Base-by-base conservation (phyloP, 2,797 vertebrate genomes). In the Natrix natrix region DNA sequence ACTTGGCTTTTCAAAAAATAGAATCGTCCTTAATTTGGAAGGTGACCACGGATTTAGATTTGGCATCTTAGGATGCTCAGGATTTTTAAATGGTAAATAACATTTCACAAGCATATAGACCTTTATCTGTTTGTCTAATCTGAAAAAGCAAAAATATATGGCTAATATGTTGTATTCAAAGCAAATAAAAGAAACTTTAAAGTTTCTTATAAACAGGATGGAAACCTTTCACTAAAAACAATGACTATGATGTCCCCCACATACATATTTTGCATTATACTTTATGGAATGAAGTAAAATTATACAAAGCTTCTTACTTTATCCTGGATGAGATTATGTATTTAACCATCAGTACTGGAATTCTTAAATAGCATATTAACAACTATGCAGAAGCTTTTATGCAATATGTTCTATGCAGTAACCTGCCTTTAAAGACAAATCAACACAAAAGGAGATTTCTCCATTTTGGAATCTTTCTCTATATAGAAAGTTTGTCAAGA, bases 11-110 rank as follows among this genome's bases (percentile, higher is more conserved):
- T 95, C 93, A 55, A 93, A 90, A 63, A 95, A 92, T 3, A 87
- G 54, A 92, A 95, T 69, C 87, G 90, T 92, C 74, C 88, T 83
- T 91, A 94, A 91, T 55, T 63, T n/a, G 17, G 22, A 89, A 95
- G 74, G 0, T 37, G 83, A 91, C 90, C 2, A 1, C 12, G 94
- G 92, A 95, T 90, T 95, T 93, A 93, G 14, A 61, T 48, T 32
- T 88, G 4, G 1, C 69, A 52, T 93, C 88, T 0, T 87, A 13
- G 90, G 93, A 90, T 1, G 66, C 89, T 90, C 56, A 22, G 91
- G 48, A 91, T 92, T 37, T 87, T 92, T 66, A 69, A 61, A 91
- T 94, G 93, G 69, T 93, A 95, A 95, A 59, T 89, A 94, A 90
- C 92, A 94, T 83, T 17, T 90, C 63, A 83, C 88, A 57, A 4